Evolutionary conservation across 2,797 vertebrate genomes (phyloP), one percentile per base, ranked within the genome.

Genomic region (Diplodus sargus): DNA sequence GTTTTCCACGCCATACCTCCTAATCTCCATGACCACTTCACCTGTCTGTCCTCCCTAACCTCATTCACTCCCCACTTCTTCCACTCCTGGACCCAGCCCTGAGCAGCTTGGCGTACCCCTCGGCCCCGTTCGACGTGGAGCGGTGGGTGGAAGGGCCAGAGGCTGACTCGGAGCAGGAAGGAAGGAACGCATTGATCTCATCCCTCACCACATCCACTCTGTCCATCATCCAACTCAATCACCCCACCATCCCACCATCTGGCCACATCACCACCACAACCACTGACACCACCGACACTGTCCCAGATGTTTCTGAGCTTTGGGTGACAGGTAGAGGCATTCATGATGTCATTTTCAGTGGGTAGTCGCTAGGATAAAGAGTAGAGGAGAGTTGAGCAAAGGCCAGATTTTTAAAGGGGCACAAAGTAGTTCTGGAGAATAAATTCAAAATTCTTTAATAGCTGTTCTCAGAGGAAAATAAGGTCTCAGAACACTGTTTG

Each of bases 261-360:
- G 73, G 66, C 65, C 78, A 78, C 49, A 34, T 58, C 66, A 63
- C 61, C 81, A 48, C 49, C 28, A 52, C 18, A 57, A 52, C 73
- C 63, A 74, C 78, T 67, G 79, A 85, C 76, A 70, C 70, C 71
- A 56, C 77, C 79, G 65, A 78, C 59, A 63, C 68, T 85, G 78
- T 62, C 69, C 84, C 87, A 81, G 83, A 86, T 78, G 79, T 90
- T 65, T 85, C 88, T 81, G 83, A 90, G 72, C 77, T 79, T n/a
- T 90, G 88, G 87, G 75, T 86, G 68, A 82, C 89, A 94, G 94
- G 93, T 95, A 94, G 82, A 91, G 28, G 22, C 70, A 82, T 81
- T 69, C 74, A 81, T 45, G 12, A 30, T 52, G 28, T 62, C 63
- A 78, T 78, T 47, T 51, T 66, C 71, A 68, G 47, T 56, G 30